These are phyloP conservation scores for Papilio elwesi DNA, from an alignment of 2,888 invertebrate genomes.

Conservation along the genomic window DNA sequence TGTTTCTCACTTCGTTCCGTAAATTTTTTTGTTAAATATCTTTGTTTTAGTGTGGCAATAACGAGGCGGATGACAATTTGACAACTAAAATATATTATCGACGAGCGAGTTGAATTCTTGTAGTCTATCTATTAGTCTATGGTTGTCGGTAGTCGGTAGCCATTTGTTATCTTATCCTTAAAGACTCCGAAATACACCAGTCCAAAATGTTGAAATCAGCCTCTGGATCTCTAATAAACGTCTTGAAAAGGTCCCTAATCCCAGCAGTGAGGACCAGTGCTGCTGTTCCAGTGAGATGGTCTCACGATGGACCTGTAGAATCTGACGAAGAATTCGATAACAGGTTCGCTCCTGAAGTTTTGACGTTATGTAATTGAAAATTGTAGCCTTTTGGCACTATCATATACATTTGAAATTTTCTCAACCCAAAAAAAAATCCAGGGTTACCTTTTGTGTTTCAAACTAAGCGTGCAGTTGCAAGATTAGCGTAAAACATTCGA, in stretches of 20 bases:
- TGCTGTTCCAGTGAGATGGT: conserved; percentile 61
- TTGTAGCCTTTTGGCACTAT: conserved; percentile 45
- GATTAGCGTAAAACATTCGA: background rate
- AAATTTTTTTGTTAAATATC: background rate
- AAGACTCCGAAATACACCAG: conserved; percentile 62
- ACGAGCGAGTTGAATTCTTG: conserved; percentile 7
- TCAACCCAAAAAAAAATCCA: background rate
- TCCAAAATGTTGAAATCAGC: conserved; percentile 79
- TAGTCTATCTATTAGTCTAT: conserved; percentile 46
- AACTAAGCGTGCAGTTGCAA: background rate
- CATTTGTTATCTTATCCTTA: conserved; percentile 78
- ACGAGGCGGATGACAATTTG: background rate
- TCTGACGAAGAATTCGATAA: conserved; percentile 94
- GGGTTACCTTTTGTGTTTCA: background rate
- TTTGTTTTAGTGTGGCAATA: conserved; percentile 12
- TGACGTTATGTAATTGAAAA: conserved; percentile 82
- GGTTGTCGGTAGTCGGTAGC: conserved; percentile 63
- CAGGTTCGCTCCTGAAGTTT: conserved; percentile 74
- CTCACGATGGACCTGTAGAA: conserved; percentile 85
- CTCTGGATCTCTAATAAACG: conserved; percentile 70
- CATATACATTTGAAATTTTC: conserved; percentile 32
- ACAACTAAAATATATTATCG: background rate
- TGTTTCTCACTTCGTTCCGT: no score
- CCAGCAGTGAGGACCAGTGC: conserved; percentile 67
- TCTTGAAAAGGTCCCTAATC: conserved; percentile 70